Evolutionary conservation across 2,113 vertebrate genomes (phyloP).

Genomic region (Bubo bubo): DNA sequence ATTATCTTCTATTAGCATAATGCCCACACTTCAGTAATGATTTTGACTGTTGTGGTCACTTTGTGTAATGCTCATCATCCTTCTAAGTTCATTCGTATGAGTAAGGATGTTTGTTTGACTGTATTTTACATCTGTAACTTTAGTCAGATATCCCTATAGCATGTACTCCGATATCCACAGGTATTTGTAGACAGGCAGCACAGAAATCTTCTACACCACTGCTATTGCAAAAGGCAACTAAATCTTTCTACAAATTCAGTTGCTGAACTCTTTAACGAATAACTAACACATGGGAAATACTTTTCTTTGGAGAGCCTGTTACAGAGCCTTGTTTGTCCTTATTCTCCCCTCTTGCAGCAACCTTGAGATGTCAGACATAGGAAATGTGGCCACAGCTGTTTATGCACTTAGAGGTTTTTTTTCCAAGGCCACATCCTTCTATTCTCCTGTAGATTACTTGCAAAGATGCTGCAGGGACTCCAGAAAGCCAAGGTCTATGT

Average conservation of each 20-base stretch:
- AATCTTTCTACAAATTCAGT: not conserved
- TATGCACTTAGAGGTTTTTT: slow-evolving; percentile 65
- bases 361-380: slow-evolving; percentile 71
- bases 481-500: slow-evolving; percentile 11
- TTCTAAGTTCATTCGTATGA: fast-evolving
- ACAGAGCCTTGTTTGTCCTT: not conserved
- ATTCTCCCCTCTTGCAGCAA: slow-evolving; percentile 27
- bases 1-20: not conserved
- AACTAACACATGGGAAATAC: not conserved
- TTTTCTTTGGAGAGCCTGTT: slow-evolving; percentile 1
- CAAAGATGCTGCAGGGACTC: slow-evolving; percentile 54
- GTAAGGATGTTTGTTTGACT: not conserved
- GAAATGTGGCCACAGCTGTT: slow-evolving; percentile 75
- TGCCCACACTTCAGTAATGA: not conserved
- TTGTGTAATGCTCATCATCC: not conserved
- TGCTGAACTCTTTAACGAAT: not conserved
- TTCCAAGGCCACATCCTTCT: slow-evolving; percentile 65
- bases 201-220: not conserved
- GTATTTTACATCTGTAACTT: not conserved
- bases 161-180: not conserved
- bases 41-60: not conserved
- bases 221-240: not conserved
- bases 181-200: not conserved
- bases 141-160: not conserved
- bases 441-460: not conserved